Percentiles rank a stretch among this genome's conserved stretches.
Conservation (phyloP, 1,140 invertebrate species). For the Platyscapa corneri region DNA sequence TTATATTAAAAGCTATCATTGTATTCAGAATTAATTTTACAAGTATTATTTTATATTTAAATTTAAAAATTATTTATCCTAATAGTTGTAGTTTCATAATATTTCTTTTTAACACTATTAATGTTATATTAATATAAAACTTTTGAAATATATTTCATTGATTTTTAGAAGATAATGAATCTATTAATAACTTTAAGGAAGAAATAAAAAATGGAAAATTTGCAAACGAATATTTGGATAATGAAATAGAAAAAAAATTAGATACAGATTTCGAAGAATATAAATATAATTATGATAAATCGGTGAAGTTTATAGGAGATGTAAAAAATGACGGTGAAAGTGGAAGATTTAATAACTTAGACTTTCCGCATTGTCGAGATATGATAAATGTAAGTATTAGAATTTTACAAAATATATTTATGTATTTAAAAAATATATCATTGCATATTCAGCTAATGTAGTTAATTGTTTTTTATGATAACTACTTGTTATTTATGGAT, state of each 20-base stretch:
- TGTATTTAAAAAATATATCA: conserved; percentile 19
- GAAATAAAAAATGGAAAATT: not conserved
- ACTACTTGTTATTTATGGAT: too few relatives aligned
- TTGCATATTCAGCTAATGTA: too few relatives aligned
- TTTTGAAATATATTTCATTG: too few relatives aligned
- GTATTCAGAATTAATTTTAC: not conserved
- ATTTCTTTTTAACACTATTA: not conserved
- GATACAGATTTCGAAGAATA: not conserved
- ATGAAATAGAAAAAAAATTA: not conserved
- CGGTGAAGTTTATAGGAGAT: conserved; percentile 79
- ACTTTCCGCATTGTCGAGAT: conserved; percentile 81
- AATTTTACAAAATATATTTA: conserved; percentile 20
- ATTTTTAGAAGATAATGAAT: conserved; percentile 4
- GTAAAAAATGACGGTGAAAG: conserved; percentile 85
- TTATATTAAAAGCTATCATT: too few relatives aligned
- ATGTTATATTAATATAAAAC: not conserved
- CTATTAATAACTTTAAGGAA: not conserved
- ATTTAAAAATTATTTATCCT: too few relatives aligned
- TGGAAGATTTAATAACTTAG: conserved; percentile 83
- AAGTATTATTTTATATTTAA: not conserved
- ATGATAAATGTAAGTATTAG: conserved; percentile 76
- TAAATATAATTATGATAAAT: conserved; percentile 54
- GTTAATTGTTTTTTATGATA: too few relatives aligned
- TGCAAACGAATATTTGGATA: not conserved
- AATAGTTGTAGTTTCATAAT: too few relatives aligned